A percentile compares a stretch with the other conserved stretches of the same genome.
Conservation (phyloP, 2,888 invertebrate species). For the Copidosoma aretas region DNA sequence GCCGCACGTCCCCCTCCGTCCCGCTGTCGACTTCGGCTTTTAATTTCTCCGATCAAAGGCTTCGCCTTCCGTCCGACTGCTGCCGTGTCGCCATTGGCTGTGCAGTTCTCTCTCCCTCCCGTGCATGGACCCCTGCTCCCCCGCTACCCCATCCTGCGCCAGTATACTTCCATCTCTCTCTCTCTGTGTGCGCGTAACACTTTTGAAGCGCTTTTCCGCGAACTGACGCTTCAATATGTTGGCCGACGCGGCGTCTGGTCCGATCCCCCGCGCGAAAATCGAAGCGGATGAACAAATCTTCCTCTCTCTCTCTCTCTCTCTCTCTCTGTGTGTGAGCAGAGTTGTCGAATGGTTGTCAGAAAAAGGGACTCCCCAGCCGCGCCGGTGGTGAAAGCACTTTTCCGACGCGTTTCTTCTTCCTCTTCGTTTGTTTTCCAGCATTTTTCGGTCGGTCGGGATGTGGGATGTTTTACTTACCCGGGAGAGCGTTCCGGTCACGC, state of each 20-base stretch:
- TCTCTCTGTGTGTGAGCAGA: neutral
- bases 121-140: too few relatives aligned
- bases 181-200: slow-evolving; percentile 25
- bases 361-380: too few relatives aligned
- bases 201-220: slow-evolving; percentile 39
- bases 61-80: slow-evolving; percentile 4
- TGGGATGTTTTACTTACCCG: too few relatives aligned
- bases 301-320: neutral
- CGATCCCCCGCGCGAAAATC: neutral
- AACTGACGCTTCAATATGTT: slow-evolving; percentile 36
- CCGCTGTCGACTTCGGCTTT: slow-evolving; percentile 56
- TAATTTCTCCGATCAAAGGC: slow-evolving; percentile 59
- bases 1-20: neutral
- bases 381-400: too few relatives aligned
- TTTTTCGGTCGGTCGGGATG: slow-evolving; percentile 17
- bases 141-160: too few relatives aligned
- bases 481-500: too few relatives aligned
- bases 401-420: neutral
- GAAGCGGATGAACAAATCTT: neutral
- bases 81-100: slow-evolving; percentile 17
- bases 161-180: neutral
- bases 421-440: slow-evolving; percentile 5
- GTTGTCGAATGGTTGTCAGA: too few relatives aligned
- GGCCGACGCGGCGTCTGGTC: too few relatives aligned
- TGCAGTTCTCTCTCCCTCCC: slow-evolving; percentile 7